Percentiles rank a stretch among this genome's conserved stretches.
Conservation (phyloP, 2,888 invertebrate genomes). For the Parnassius apollo region DNA sequence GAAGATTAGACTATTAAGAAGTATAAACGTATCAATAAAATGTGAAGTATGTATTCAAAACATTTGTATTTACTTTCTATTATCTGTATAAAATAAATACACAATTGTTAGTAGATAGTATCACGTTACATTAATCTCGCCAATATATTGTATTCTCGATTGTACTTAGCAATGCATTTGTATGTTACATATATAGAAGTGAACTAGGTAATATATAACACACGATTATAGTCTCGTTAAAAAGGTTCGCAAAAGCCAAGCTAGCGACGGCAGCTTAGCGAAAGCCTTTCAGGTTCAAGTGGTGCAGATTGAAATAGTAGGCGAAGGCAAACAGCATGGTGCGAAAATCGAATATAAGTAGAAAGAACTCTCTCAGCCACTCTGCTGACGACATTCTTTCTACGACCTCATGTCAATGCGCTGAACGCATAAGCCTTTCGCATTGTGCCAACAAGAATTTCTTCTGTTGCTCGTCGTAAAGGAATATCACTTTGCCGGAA, state of each 20-base stretch:
- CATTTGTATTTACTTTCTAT: no score
- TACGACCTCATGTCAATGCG: conserved; percentile 73
- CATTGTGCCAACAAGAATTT: conserved; percentile 68
- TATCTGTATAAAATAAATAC: not conserved
- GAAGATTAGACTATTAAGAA: conserved; percentile 8
- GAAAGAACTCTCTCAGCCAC: conserved; percentile 65
- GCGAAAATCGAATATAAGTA: conserved; percentile 69
- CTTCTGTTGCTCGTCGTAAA: conserved; percentile 72
- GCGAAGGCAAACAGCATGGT: conserved; percentile 61
- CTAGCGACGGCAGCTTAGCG: conserved; percentile 41
- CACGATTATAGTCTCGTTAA: conserved; percentile 9
- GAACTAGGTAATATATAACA: conserved; percentile 11
- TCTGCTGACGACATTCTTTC: conserved; percentile 55
- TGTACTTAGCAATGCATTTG: conserved; percentile 14
- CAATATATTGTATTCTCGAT: not conserved
- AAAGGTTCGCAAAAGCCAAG: conserved; percentile 6
- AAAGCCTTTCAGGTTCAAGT: conserved; percentile 58
- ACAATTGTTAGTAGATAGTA: not conserved
- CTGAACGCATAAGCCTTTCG: conserved; percentile 57
- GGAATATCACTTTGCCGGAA: conserved; percentile 81
- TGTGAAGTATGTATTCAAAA: not conserved
- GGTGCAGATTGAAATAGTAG: conserved; percentile 71
- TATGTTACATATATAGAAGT: conserved; percentile 8
- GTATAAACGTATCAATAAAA: conserved; percentile 8
- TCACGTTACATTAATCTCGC: not conserved